Evolutionary conservation across 2,888 invertebrate genomes (phyloP).

Genomic region (Napeogenes sylphis): DNA sequence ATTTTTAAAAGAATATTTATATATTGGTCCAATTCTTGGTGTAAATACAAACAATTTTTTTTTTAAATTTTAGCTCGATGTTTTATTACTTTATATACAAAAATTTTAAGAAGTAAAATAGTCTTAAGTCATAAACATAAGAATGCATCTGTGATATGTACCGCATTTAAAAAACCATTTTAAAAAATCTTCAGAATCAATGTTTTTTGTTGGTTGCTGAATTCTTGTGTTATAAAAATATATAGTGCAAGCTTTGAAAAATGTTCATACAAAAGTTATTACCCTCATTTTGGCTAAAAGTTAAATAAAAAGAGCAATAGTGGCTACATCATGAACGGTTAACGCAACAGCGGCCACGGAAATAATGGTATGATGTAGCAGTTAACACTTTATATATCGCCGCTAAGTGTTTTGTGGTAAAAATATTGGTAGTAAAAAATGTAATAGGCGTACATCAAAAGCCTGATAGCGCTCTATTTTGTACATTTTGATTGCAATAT

Average conservation of each 20-base stretch:
- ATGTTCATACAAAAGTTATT: constrained; percentile 17
- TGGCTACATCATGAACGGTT: constrained; percentile 19
- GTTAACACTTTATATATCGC: constrained; percentile 22
- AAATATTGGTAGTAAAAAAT: constrained; percentile 20
- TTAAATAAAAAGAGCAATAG: constrained; percentile 21
- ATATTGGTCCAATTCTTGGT: too few relatives aligned
- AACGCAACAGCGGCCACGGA: constrained; percentile 18
- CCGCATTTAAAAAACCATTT: too few relatives aligned
- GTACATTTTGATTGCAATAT: constrained; percentile 5
- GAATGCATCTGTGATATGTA: too few relatives aligned
- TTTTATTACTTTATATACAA: too few relatives aligned
- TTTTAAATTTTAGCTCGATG: too few relatives aligned
- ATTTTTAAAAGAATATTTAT: too few relatives aligned
- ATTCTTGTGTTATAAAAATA: background rate
- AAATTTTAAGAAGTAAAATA: too few relatives aligned
- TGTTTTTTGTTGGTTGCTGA: background rate
- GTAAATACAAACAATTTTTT: too few relatives aligned
- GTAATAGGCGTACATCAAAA: constrained; percentile 11
- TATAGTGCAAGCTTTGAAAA: constrained; percentile 7
- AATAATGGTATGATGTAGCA: constrained; percentile 25
- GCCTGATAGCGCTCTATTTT: constrained; percentile 10
- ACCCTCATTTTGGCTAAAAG: constrained; percentile 15
- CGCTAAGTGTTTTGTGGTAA: constrained; percentile 23
- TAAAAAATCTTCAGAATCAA: background rate
- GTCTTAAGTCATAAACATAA: too few relatives aligned